phyloP scores from a whole-genome alignment of 1,140 invertebrate species.

The Lasioglossum baleicum region DNA sequence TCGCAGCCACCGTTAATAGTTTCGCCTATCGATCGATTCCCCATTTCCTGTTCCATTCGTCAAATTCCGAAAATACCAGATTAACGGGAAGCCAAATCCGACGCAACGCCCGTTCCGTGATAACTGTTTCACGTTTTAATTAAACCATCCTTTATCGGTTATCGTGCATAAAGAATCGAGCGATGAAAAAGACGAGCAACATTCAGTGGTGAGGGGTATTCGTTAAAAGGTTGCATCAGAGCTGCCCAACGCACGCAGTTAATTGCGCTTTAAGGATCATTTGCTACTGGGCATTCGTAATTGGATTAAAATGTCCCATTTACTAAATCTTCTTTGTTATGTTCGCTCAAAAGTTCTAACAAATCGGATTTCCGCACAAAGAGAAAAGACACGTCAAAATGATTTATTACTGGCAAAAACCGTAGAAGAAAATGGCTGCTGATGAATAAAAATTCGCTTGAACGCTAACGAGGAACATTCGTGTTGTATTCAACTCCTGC shows the following conservation, averaged over 20 bases:
- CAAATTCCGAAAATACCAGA: slow-evolving; percentile 39
- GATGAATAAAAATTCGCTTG: no score
- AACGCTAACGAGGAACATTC: no score
- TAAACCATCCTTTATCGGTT: slow-evolving; percentile 36
- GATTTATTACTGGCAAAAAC: background rate
- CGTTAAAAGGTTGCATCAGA: slow-evolving; percentile 7
- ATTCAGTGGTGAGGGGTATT: background rate
- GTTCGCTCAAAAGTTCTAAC: background rate
- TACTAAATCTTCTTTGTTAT: background rate
- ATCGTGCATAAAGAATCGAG: background rate
- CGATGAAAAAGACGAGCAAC: background rate
- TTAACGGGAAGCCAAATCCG: slow-evolving; percentile 40
- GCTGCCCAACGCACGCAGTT: background rate
- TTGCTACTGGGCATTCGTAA: background rate
- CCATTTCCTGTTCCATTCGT: slow-evolving; percentile 11
- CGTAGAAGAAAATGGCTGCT: no score
- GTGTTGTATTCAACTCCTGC: no score
- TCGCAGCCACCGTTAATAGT: slow-evolving; percentile 18
- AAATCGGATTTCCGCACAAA: background rate
- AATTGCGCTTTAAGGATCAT: background rate
- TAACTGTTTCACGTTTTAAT: slow-evolving; percentile 45
- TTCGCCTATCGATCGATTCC: slow-evolving; percentile 12
- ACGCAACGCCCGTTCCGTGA: background rate
- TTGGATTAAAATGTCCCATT: background rate
- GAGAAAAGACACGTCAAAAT: background rate